A percentile compares a stretch with the other conserved stretches of the same genome.
These are phyloP conservation scores for Chroicocephalus ridibundus DNA, from an alignment of 2,113 vertebrate genomes.

Conservation along the genomic window DNA sequence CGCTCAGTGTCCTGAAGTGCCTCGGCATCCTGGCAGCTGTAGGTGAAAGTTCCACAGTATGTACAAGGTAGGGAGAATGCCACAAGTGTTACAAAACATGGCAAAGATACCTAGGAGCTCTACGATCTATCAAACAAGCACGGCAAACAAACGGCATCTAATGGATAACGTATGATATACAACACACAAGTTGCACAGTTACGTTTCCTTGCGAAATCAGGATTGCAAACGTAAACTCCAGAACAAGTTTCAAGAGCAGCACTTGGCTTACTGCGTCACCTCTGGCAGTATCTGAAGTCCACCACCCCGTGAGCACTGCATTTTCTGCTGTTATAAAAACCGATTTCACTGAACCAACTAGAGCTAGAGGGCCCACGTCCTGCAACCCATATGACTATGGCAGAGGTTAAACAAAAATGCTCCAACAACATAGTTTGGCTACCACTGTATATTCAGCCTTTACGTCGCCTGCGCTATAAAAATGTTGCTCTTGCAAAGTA, in stretches of 20 bases:
- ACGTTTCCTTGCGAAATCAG: neutral
- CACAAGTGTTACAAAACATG: neutral
- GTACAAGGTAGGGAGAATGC: slow-evolving; percentile 35
- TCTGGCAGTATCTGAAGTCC: slow-evolving; percentile 18
- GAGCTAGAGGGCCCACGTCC: neutral
- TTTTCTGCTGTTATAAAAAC: neutral
- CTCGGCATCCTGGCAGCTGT: slow-evolving; percentile 10
- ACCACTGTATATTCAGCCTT: slow-evolving; percentile 40
- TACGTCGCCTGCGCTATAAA: neutral
- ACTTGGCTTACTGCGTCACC: neutral
- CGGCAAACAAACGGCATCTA: slow-evolving; percentile 23
- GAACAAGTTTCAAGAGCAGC: slow-evolving; percentile 39
- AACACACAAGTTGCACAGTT: slow-evolving; percentile 21
- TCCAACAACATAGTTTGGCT: neutral
- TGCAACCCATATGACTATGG: slow-evolving; percentile 34
- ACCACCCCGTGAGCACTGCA: neutral
- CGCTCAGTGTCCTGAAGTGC: slow-evolving; percentile 32
- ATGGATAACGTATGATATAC: neutral
- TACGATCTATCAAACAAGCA: slow-evolving; percentile 41
- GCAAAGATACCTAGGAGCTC: slow-evolving; percentile 18
- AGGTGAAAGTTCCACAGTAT: neutral
- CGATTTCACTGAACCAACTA: neutral
- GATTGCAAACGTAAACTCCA: slow-evolving; percentile 11
- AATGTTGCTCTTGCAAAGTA: slow-evolving; percentile 23
- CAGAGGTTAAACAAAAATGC: slow-evolving; percentile 20